These are phyloP conservation scores for Monomorium pharaonis DNA, from an alignment of 1,140 invertebrate species.

Conservation along the genomic window DNA sequence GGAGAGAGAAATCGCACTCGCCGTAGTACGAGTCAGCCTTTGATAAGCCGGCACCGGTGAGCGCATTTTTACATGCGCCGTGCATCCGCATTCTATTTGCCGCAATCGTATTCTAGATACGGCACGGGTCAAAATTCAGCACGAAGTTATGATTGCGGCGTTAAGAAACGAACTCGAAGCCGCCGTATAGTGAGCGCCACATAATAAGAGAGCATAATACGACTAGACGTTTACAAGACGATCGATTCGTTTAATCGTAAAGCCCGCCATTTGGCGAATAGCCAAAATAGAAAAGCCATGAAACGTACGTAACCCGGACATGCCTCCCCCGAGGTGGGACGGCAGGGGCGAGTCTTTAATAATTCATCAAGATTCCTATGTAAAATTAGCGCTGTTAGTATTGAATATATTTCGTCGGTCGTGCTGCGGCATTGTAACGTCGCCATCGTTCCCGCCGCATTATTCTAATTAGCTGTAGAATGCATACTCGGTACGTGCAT, in stretches of 20 bases:
- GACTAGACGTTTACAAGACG: constrained; percentile 8
- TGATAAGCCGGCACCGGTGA: neutral
- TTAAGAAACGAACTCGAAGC: neutral
- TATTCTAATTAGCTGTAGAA: constrained; percentile 58
- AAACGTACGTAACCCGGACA: constrained; percentile 45
- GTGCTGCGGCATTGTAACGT: constrained; percentile 41
- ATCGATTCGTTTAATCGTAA: constrained; percentile 49
- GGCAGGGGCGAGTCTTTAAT: constrained; percentile 37
- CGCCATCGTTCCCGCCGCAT: constrained; percentile 45
- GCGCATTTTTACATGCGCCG: neutral
- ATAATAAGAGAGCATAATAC: neutral
- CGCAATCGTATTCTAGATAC: neutral
- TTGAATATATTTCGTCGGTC: constrained; percentile 47
- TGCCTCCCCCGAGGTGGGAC: neutral
- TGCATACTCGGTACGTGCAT: constrained; percentile 39
- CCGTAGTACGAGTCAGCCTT: neutral
- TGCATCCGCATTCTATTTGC: neutral
- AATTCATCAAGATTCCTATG: constrained; percentile 56
- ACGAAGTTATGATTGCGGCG: neutral
- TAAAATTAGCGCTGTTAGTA: constrained; percentile 58
- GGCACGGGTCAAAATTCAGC: neutral
- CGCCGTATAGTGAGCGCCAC: neutral
- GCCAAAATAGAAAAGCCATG: constrained; percentile 61
- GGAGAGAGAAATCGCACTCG: neutral
- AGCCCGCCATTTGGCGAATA: constrained; percentile 21